Evolutionary conservation across 2,888 invertebrate genomes (phyloP), one percentile per base, ranked within the genome.

Genomic region (Dynastes maya): DNA sequence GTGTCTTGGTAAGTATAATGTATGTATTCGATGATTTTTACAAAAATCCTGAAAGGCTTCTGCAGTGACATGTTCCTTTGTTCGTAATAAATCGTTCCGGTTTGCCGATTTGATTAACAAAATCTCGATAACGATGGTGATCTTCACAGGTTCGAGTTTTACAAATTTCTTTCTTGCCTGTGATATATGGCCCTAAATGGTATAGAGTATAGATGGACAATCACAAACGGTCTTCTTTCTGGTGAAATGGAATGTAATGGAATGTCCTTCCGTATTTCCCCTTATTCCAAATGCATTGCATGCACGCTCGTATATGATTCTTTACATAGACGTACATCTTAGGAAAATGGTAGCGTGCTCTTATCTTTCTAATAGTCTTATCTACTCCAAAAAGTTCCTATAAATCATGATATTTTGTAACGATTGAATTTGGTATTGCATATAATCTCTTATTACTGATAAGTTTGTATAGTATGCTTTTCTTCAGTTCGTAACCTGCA

Each of bases 1-100:
- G 0, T 82, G 82, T 5, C 78, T 82, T 2, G 82, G 80, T 1
- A 85, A 83, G 2, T 84, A 81, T 29, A 81, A 71, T 9, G 84
- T 80, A 49, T 83, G 82, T 37, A 85, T 81, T 22, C 70, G 77
- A 16, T 80, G 78, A 1, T 78, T 65, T n/a, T 80, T 29, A 9
- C 82, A 8, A 67, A 81, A 84, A 32, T 80, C 65, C 16, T 80
- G 77, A 49, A 53, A 53, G 11, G 11, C 3, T n/a, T 53, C n/a
- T 16, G 22, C 27, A 16, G 61, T 61, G 61, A 85, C 65, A 65
- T 11, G 65, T 27, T 5, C 65, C 65, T 65, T 37, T 22, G 65
- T 29, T 27, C 29, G 11, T 65, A 27, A 65, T 65, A 37, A 37
- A 37, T 1, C 29, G 8, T 32, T 27, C 3, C 27, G 80, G 79